Percentiles rank a stretch among this genome's conserved stretches.
Evolutionary conservation across 2,797 vertebrate genomes (phyloP).

Genomic region (Picus viridis): DNA sequence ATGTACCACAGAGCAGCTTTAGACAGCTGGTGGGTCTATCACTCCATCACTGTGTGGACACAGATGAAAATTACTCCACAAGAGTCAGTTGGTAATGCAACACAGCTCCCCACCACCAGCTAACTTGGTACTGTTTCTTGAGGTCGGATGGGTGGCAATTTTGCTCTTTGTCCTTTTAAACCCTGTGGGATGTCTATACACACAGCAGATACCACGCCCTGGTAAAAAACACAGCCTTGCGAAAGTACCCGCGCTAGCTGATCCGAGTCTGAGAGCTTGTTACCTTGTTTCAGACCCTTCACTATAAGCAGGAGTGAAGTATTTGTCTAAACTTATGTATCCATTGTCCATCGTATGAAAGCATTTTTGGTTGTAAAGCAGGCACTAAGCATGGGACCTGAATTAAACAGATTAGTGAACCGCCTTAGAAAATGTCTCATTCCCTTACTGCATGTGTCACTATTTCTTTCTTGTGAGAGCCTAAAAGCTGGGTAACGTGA

Average conservation of each 20-base stretch:
- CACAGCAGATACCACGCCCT: no score
- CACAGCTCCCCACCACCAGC: neutral
- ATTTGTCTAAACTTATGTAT: rapidly evolving
- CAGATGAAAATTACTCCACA: neutral
- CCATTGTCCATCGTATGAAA: rapidly evolving
- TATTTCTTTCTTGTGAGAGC: rapidly evolving
- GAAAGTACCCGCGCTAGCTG: no score
- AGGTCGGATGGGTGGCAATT: neutral
- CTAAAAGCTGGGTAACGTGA: rapidly evolving
- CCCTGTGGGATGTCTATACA: neutral
- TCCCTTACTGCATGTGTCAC: rapidly evolving
- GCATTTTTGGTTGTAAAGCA: neutral
- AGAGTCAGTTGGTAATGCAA: no score
- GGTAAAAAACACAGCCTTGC: no score
- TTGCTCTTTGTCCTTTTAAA: neutral
- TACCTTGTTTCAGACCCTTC: no score
- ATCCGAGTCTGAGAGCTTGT: neutral
- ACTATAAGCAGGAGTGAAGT: neutral
- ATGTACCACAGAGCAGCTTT: neutral
- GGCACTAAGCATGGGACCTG: rapidly evolving
- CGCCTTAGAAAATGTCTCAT: rapidly evolving
- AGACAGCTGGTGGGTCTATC: neutral
- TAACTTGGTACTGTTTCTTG: neutral
- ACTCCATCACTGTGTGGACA: rapidly evolving
- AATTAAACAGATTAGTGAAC: neutral